These are phyloP conservation scores for Lymantria monacha DNA, from an alignment of 2,888 invertebrate genomes.

Conservation along the genomic window DNA sequence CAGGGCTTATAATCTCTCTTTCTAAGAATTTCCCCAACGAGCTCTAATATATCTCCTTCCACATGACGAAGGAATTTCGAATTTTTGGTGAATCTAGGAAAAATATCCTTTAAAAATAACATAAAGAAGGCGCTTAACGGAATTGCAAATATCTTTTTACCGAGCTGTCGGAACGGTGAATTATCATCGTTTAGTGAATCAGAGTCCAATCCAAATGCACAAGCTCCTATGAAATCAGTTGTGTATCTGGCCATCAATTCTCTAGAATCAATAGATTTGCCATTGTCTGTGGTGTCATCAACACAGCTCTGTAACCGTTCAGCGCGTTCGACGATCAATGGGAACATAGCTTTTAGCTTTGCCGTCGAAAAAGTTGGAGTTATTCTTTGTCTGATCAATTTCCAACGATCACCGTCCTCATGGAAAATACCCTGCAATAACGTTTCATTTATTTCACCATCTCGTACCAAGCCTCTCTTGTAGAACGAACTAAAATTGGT, in stretches of 20 bases:
- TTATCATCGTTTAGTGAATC: constrained; percentile 53
- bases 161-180: constrained; percentile 55
- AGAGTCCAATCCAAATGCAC: constrained; percentile 57
- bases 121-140: constrained; percentile 29
- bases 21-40: constrained; percentile 37
- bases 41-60: constrained; percentile 42
- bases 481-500: constrained; percentile 51
- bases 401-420: constrained; percentile 61
- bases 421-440: constrained; percentile 55
- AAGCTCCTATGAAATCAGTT: constrained; percentile 19
- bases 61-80: constrained; percentile 37
- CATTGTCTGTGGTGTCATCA: constrained; percentile 32
- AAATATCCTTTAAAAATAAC: constrained; percentile 44
- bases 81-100: constrained; percentile 43
- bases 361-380: constrained; percentile 34
- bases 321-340: constrained; percentile 54
- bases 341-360: constrained; percentile 63
- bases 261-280: constrained; percentile 43
- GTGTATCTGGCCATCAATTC: constrained; percentile 64
- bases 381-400: constrained; percentile 53
- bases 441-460: constrained; percentile 48
- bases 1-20: constrained; percentile 44
- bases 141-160: constrained; percentile 43
- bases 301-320: constrained; percentile 47
- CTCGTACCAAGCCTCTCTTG: constrained; percentile 43